phyloP scores from a whole-genome alignment of 1,140 invertebrate species.

The Saccostrea echinata region DNA sequence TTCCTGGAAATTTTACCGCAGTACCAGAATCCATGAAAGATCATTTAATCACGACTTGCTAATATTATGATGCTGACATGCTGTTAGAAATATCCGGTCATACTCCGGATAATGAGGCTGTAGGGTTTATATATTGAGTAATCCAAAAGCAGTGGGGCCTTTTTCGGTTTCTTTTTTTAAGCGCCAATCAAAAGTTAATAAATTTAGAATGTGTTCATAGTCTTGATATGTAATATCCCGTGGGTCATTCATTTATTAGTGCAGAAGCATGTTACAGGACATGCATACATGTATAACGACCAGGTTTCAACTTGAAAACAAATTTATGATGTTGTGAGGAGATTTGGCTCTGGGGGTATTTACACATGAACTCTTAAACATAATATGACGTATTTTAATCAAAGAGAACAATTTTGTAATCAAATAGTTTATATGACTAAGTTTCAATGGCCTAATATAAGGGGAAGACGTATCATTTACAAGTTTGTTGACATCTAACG shows the following conservation, averaged over 20 bases:
- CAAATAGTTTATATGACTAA: background rate
- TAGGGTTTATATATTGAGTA: background rate
- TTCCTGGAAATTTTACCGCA: background rate
- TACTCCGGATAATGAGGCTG: background rate
- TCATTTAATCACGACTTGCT: background rate
- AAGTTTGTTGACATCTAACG: too few relatives aligned
- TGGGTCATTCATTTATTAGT: background rate
- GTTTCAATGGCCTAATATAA: background rate
- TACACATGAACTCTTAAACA: background rate
- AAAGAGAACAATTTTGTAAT: background rate
- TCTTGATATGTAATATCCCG: conserved; percentile 17
- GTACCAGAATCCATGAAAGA: background rate
- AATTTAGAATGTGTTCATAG: background rate
- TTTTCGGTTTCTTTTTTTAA: background rate
- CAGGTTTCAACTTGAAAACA: conserved; percentile 1
- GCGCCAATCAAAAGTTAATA: background rate
- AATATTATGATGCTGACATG: background rate
- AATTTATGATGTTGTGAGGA: background rate
- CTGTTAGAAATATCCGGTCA: background rate
- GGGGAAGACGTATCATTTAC: too few relatives aligned
- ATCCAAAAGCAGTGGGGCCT: background rate
- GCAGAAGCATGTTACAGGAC: background rate
- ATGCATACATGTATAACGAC: background rate
- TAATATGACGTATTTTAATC: background rate
- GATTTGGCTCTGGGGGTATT: background rate